Base-by-base conservation (phyloP, 2,113 vertebrate species). In the Catagonus wagneri region DNA sequence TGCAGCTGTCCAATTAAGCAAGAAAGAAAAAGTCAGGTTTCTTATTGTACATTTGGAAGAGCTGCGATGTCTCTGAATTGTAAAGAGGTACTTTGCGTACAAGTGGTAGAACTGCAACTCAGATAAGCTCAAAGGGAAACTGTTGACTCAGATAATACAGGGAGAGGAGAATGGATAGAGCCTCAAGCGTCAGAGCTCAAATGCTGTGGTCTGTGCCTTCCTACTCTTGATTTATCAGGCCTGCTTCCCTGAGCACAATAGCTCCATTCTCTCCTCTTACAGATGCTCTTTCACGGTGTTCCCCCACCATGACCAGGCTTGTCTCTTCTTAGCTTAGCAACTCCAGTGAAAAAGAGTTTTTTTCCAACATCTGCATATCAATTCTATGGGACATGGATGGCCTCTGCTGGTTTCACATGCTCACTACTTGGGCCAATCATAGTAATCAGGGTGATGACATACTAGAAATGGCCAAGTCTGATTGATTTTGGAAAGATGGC, bases 31-130 rank as follows among this genome's bases (percentile, higher is more conserved):
- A 68, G 29, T 54, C 19, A 1, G 36, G 34, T 68, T 91, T 96
- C 29, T 79, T 69, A 29, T 3, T 72, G 83, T 87, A 74, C 58
- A 91, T 85, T 66, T n/a, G 69, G 39, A 95, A 95, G n/a, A 79
- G 0, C 34, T 83, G 2, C 23, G 52, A 83, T 1, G 13, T 32
- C 88, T 83, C 79, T 95, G 72, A 93, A 81, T 97, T 91, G 75
- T 32, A 36, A 88, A 85, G 52, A 91, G 9, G 7, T 65, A 50
- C 61, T 95, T 74, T 92, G 29, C 44, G 97, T 60, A 88, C 34
- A 91, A 63, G 66, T 60, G 25, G 74, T 65, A 71, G 63, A 95
- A 79, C 9, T 78, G 19, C 32, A 60, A 56, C 23, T 60, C 56
- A 83, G 61, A 91, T 52, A 58, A 74, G 14, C 39, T 83, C 50